Evolutionary conservation across 2,888 invertebrate species (phyloP).

Genomic region (Limenitis camilla): DNA sequence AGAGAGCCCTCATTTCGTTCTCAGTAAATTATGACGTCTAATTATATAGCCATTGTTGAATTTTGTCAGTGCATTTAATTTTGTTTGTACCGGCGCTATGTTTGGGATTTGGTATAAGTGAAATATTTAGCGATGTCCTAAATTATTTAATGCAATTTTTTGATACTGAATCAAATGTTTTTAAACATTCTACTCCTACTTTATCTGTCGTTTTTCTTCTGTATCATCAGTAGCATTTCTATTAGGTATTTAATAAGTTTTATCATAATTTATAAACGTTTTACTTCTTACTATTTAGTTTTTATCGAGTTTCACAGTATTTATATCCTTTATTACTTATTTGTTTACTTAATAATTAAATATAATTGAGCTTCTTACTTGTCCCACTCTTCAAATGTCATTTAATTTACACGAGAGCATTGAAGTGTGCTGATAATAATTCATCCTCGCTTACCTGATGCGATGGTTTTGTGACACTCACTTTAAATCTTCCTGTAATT

Average conservation of each 20-base stretch:
- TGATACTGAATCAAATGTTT: too few relatives aligned
- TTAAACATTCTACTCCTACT: too few relatives aligned
- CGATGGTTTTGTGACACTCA: constrained; percentile 53
- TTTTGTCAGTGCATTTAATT: constrained; percentile 62
- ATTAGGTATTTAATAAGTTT: too few relatives aligned
- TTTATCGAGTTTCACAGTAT: too few relatives aligned
- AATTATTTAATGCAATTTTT: background rate
- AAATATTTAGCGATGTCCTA: constrained; percentile 9
- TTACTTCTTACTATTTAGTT: too few relatives aligned
- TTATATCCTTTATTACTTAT: background rate
- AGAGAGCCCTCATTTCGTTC: constrained; percentile 32
- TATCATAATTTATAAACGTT: too few relatives aligned
- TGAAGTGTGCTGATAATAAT: constrained; percentile 62
- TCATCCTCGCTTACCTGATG: constrained; percentile 50
- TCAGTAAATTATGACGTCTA: constrained; percentile 61
- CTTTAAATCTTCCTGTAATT: constrained; percentile 56
- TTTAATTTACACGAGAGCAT: constrained; percentile 65
- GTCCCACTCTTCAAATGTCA: constrained; percentile 47
- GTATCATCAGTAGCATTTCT: too few relatives aligned
- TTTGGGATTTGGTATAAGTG: constrained; percentile 25
- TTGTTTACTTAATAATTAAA: background rate
- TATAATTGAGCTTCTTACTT: constrained; percentile 22
- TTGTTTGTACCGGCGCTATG: constrained; percentile 48
- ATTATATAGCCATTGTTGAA: constrained; percentile 62
- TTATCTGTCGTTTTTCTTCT: too few relatives aligned